Evolutionary conservation across 2,113 vertebrate genomes (phyloP).

Genomic region (Pituophis catenifer): DNA sequence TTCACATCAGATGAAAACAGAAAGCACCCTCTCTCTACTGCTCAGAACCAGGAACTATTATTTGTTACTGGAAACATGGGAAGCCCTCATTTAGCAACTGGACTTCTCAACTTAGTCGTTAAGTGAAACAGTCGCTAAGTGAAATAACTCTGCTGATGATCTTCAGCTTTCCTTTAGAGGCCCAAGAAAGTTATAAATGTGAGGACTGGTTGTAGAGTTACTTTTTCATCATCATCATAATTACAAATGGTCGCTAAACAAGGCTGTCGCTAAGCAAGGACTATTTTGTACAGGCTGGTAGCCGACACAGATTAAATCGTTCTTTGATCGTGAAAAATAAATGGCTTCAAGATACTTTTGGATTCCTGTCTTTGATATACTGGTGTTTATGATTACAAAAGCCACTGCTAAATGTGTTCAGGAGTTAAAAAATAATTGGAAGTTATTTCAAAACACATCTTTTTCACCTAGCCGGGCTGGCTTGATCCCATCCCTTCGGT

Average conservation of each 20-base stretch:
- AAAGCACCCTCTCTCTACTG: too few species aligned
- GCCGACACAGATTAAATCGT: background rate
- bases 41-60: background rate
- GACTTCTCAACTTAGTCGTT: background rate
- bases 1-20: background rate
- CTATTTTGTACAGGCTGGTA: background rate
- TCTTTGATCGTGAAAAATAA: background rate
- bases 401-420: background rate
- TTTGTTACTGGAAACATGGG: background rate
- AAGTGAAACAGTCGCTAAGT: background rate
- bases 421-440: background rate
- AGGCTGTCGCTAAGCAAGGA: background rate
- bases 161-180: background rate
- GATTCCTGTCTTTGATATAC: background rate
- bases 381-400: background rate
- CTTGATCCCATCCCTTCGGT: too few species aligned
- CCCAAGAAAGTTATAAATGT: background rate
- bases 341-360: background rate
- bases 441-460: background rate
- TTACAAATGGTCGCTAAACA: background rate
- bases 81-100: background rate
- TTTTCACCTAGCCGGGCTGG: too few species aligned
- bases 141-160: background rate
- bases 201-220: background rate
- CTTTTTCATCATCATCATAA: background rate